Evolutionary conservation across 2,113 vertebrate genomes (phyloP).

Genomic region (Dipodomys spectabilis): DNA sequence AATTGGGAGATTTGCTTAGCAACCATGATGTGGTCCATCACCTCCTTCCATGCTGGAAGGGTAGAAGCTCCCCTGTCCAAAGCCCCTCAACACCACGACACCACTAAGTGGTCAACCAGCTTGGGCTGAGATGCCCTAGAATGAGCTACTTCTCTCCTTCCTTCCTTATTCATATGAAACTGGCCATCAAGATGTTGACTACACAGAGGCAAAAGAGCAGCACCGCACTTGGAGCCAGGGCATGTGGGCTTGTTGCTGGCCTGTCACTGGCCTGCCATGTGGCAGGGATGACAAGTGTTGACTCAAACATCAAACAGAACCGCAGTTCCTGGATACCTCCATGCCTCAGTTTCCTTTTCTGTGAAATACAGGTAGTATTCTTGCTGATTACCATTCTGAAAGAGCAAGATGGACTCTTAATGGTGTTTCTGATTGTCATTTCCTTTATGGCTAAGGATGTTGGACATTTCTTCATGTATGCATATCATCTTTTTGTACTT

Average conservation of each 20-base stretch:
- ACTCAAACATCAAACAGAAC: background rate
- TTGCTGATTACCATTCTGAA: no score
- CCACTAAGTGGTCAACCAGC: no score
- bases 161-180: background rate
- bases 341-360: background rate
- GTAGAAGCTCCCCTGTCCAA: background rate
- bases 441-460: no score
- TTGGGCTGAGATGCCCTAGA: background rate
- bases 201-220: background rate
- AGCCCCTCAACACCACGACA: rapidly evolving
- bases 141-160: background rate
- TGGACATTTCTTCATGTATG: no score
- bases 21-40: background rate
- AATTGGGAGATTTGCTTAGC: background rate
- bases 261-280: background rate
- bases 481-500: no score
- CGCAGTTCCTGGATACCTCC: background rate
- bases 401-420: no score
- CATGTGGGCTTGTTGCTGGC: background rate
- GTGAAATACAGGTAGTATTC: background rate
- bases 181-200: background rate
- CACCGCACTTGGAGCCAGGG: background rate
- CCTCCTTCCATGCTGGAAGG: background rate
- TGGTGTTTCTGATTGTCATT: no score
- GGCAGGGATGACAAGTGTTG: background rate